Percentiles rank a stretch among this genome's conserved stretches.
Evolutionary conservation across 1,140 invertebrate species (phyloP).

Genomic region (Sipha flava): DNA sequence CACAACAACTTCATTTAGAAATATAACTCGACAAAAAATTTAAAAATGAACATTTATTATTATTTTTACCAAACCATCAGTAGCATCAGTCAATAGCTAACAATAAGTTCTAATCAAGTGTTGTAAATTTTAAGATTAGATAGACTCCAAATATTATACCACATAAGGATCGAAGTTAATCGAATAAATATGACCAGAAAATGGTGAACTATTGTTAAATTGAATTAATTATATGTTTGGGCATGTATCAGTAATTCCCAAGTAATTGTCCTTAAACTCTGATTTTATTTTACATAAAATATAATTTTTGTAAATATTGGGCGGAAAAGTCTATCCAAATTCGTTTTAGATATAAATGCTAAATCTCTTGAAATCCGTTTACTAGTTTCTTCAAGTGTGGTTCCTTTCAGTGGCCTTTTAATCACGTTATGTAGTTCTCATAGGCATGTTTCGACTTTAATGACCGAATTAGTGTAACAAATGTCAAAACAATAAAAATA

Average conservation of each 20-base stretch:
- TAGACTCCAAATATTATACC: not conserved
- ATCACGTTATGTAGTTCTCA: not conserved
- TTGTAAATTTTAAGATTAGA: not conserved
- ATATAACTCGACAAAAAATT: too few relatives aligned
- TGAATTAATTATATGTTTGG: not conserved
- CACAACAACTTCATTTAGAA: not conserved
- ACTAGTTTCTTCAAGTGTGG: not conserved
- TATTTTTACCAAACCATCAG: not conserved
- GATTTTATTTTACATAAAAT: too few relatives aligned
- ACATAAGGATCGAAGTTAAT: not conserved
- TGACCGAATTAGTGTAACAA: too few relatives aligned
- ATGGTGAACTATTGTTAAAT: not conserved
- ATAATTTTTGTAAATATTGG: not conserved
- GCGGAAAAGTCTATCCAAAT: not conserved
- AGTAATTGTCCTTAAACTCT: not conserved
- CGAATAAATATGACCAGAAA: not conserved
- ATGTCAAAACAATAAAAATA: too few relatives aligned
- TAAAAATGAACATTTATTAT: not conserved
- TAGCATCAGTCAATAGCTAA: not conserved
- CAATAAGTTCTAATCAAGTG: not conserved
- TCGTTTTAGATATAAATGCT: not conserved
- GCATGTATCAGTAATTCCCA: not conserved
- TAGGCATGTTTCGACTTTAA: too few relatives aligned
- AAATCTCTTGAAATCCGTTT: not conserved
- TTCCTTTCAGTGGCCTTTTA: not conserved